Base-by-base conservation (phyloP, 2,888 invertebrate genomes). In the Incurvaria masculella region DNA sequence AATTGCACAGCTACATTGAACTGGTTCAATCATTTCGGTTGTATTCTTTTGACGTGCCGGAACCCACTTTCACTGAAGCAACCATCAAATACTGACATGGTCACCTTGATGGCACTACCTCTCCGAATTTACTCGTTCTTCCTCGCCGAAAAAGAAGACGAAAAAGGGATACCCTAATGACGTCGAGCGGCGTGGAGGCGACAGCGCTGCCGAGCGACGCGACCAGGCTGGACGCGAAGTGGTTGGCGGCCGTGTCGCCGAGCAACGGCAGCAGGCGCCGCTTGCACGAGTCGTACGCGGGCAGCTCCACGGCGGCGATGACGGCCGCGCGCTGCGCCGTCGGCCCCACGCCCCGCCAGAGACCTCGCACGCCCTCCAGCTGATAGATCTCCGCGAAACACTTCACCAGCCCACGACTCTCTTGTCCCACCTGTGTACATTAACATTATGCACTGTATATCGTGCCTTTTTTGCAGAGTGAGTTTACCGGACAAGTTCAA, bases 101-200 rank as follows among this genome's bases (percentile, higher is more conserved):
- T n/a, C n/a, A n/a, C n/a, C n/a, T n/a, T n/a, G n/a, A n/a, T n/a
- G n/a, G n/a, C n/a, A n/a, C n/a, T n/a, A n/a, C n/a, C n/a, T n/a
- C n/a, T n/a, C n/a, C n/a, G n/a, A n/a, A n/a, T n/a, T n/a, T n/a
- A n/a, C n/a, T n/a, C n/a, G n/a, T n/a, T n/a, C n/a, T n/a, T n/a
- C n/a, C n/a, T n/a, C n/a, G n/a, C n/a, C n/a, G n/a, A n/a, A n/a
- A n/a, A n/a, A n/a, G n/a, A n/a, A n/a, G n/a, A n/a, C n/a, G n/a
- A n/a, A n/a, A n/a, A n/a, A n/a, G n/a, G n/a, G n/a, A n/a, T 68
- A 94, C 95, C 79, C 94, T 81, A 51, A 96, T 84, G 52, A 97
- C 96, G 73, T 97, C 96, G 49, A 97, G 87, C 23, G 97, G 97
- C 49, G 94, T 96, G 50, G 95, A 95, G 51, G 95, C 94, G 52